Evolutionary conservation across 2,888 invertebrate genomes (phyloP), one percentile per base, ranked within the genome.

Genomic region (Agrilus biguttatus): DNA sequence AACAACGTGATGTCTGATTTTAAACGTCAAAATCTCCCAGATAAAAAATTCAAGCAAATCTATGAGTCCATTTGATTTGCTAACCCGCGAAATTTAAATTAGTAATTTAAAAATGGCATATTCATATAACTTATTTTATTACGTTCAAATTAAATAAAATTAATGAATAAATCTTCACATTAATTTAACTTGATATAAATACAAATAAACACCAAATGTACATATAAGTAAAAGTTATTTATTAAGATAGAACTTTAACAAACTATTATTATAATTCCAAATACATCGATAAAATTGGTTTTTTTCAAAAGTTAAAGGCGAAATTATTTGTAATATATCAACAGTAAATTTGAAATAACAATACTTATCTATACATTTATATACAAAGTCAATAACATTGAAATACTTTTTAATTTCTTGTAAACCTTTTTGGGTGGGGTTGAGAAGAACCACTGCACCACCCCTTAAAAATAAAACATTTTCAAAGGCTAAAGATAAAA

Each of bases 401-500:
- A 42, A 45, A 32, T 38, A 44, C 13, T 39, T 33, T 35, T 45
- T 40, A 37, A 45, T 39, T 13, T 28, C 19, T 14, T 19, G 5
- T 8, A 46, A 2, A 32, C 40, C 40, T 12, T 39, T 28, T 36
- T 41, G 12, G 14, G 14, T 34, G 7, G 40, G 34, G 21, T 44
- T 38, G 17, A 28, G 36, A n/a, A 48, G 43, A 12, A 45, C 34
- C 21, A 52, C 40, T 13, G 45, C 36, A 5, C 51, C 53, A 43
- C 47, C 37, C 39, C 46, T 47, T 45, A 49, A 44, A 49, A 60
- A 49, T 49, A 54, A 49, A 37, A 62, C 49, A 17, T 43, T 41
- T 36, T 57, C 50, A 49, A 54, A 62, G 13, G 49, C 47, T 40
- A 49, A 49, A 12, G 54, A 49, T 42, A 63, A 44, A 17, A 63